Base-by-base conservation (phyloP, 2,888 invertebrate species). In the Heterodera filipjevi region DNA sequence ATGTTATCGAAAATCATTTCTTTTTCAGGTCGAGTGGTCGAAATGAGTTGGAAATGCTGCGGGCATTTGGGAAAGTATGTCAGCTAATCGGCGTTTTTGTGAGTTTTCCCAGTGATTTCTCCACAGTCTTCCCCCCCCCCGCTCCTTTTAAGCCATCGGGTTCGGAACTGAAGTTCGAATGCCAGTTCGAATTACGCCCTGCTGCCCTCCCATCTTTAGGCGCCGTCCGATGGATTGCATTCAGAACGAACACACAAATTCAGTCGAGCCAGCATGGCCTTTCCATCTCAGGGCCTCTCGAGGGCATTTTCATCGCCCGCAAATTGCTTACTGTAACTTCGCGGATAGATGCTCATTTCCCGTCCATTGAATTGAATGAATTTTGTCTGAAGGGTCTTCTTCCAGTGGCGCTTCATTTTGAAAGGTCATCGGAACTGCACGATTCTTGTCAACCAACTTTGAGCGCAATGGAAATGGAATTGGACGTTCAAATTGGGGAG, bases 241-340 rank as follows among this genome's bases (percentile, higher is more conserved):
- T 80, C 71, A 76, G 81, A 30, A 82, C 82, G 49, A 84, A 82
- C 73, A 82, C 82, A 10, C 84, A 84, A 64, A 82, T 82, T 44
- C 84, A 84, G 30, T 77, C 84, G 59, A 81, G 80, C 35, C 74
- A 77, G 2, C 83, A 83, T 1, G 86, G 83, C 14, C 76, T 86
- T 30, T 76, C 81, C 8, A 71, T 86, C n/a, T 71, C 82, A 53
- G 86, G 86, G 35, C 78, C 82, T 12, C 81, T 84, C 10, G 66
- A 73, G 30, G 82, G 81, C 64, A 83, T 86, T 22, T 66, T 86
- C 27, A 73, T 79, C 22, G 82, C 84, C 27, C 75, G 85, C 66
- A 83, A 82, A 71, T 79, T 82, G 75, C 71, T 86, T 19, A 82
- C 83, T 72, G 86, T 86, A 71, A 77, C 79, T 19, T 19, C n/a